Evolutionary conservation across 2,797 vertebrate species (phyloP), one percentile per base, ranked within the genome.

Genomic region (Harpagifer antarcticus): DNA sequence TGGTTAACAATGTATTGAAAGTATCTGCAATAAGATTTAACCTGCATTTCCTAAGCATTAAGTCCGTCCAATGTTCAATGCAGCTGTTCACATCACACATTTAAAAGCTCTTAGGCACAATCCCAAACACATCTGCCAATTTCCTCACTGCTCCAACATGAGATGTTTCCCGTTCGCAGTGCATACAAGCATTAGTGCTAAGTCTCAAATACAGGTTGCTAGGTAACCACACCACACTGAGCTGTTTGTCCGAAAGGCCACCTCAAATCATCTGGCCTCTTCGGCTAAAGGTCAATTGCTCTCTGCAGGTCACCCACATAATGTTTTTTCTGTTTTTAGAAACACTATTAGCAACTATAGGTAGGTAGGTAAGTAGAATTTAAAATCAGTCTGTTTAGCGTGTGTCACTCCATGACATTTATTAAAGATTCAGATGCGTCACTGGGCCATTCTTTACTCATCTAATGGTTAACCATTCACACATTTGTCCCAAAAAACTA

Each of bases 221-320:
- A 74, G 45, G 87, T 68, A 59, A 85, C 83, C 31, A 33, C 52
- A 52, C 16, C 67, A 47, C 42, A 57, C 62, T 43, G 65, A 66
- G 52, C 19, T 12, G 0, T 61, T 15, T 2, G 1, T 71, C 68
- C 49, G 66, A 69, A 71, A 54, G 33, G 15, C 64, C 2, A 17
- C 60, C 56, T 70, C 37, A 76, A 67, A 80, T 76, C 58, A 63
- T 61, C 69, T 43, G 19, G 23, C 56, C 42, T 48, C 13, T 4
- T 54, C 59, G 43, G 56, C 63, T 45, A 78, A 89, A 84, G 71
- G 77, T 86, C 71, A 81, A 10, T 33, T 58, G 53, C 61, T 27
- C 62, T 73, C n/a, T 6, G 47, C 64, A 70, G 72, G 58, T 64
- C 55, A 70, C 63, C 17, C 45, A 47, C 27, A 27, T 27, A 27